A percentile compares a stretch with the other conserved stretches of the same genome.
Evolutionary conservation across 2,797 vertebrate genomes (phyloP).

Genomic region (Erpetoichthys calabaricus): DNA sequence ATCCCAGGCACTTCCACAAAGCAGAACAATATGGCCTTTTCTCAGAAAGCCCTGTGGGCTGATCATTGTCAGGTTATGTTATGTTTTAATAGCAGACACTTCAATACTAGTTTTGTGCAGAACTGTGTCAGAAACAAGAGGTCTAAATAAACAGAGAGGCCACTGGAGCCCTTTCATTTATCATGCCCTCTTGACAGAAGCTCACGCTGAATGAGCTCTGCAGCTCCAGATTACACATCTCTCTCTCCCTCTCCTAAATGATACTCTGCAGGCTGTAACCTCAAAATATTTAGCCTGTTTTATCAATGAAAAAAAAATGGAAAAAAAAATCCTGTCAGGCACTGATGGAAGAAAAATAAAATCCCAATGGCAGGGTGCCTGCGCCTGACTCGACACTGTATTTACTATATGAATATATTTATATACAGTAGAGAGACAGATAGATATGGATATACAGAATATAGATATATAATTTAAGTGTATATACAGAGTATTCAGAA

Average conservation of each 20-base stretch:
- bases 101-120: slow-evolving; percentile 63
- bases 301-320: not conserved
- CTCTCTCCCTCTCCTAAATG: slow-evolving; percentile 49
- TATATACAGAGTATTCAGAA: not conserved
- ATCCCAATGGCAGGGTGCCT: no score
- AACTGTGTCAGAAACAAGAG: slow-evolving; percentile 66
- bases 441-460: not conserved
- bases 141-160: slow-evolving; percentile 67
- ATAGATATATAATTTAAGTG: slow-evolving; percentile 1
- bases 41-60: slow-evolving; percentile 62
- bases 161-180: slow-evolving; percentile 60
- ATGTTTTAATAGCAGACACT: slow-evolving; percentile 70
- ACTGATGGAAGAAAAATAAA: no score
- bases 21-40: slow-evolving; percentile 74
- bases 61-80: slow-evolving; percentile 71
- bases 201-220: slow-evolving; percentile 9
- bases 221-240: slow-evolving; percentile 30
- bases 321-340: not conserved
- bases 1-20: slow-evolving; percentile 34
- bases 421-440: no score
- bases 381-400: not conserved
- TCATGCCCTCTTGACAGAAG: slow-evolving; percentile 52
- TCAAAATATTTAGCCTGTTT: slow-evolving; percentile 7
- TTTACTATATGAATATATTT: no score
- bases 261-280: slow-evolving; percentile 27